Evolutionary conservation across 2,113 vertebrate species (phyloP), one percentile per base, ranked within the genome.

Genomic region (Uria lomvia): DNA sequence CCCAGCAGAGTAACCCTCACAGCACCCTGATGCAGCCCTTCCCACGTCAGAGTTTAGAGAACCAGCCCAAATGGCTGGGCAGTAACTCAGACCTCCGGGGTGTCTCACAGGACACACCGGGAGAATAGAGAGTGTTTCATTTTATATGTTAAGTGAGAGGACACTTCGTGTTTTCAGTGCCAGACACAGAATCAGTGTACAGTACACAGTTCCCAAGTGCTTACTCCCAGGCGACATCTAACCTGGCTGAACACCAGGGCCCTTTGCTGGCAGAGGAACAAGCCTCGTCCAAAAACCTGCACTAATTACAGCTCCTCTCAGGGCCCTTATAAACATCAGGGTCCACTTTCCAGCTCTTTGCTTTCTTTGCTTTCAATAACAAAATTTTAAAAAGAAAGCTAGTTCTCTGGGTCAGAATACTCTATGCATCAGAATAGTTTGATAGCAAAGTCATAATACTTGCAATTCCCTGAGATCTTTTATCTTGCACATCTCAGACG

Each of bases 361-460:
- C 71, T 96, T 90, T 79, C 59, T 95, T 73, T 81, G 58, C 79
- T 84, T 92, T 65, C 58, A 80, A 32, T 32, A 93, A 91, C 15
- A 93, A 43, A 9, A 53, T n/a, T 94, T 92, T 49, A 11, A 49
- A 92, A 42, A 89, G 34, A 67, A 87, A 87, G 29, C 38, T 9
- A 65, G 40, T 82, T 91, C 85, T 97, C 83, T 95, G 62, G 56
- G 60, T 94, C 76, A 89, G 68, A 72, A 89, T 27, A 81, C 68
- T 74, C 67, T 47, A 53, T 1, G 3, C 40, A 67, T 86, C 78
- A 72, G 53, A 76, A 91, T 3, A 73, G 49, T 75, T 88, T 91
- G 88, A 96, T 70, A 92, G 73, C 18, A 42, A 92, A 91, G 83
- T 89, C 91, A 68, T 87, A 96, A 94, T 62, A 95, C 87, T 85